Conservation (phyloP, 2,113 vertebrate species). For the Corythornis cristatus region DNA sequence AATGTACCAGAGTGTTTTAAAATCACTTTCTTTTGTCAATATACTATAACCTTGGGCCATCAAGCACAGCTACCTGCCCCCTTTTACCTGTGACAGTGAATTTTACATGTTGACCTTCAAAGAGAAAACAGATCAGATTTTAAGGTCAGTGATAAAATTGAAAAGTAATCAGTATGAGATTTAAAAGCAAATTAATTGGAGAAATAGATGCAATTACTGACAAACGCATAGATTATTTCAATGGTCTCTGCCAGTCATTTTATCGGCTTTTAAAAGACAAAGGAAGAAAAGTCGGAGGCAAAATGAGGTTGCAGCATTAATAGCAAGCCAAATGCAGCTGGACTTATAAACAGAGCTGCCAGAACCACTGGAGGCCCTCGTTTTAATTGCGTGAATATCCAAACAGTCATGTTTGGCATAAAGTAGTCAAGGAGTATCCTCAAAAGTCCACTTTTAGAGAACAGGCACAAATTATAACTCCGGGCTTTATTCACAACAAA, state of each 20-base stretch:
- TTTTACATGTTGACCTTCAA: not conserved
- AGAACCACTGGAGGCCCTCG: constrained; percentile 33
- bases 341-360: not conserved
- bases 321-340: constrained; percentile 40
- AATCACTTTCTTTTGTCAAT: not conserved
- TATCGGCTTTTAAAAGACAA: constrained; percentile 14
- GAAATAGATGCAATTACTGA: not conserved
- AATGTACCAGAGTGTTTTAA: not conserved
- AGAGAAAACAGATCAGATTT: not conserved
- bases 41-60: not conserved
- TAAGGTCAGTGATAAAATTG: not conserved
- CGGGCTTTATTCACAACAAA: constrained; percentile 39
- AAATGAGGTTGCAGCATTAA: constrained; percentile 1
- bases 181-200: constrained; percentile 8
- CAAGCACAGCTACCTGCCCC: not conserved
- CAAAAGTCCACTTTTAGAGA: constrained; percentile 52
- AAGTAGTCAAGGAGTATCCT: constrained; percentile 51
- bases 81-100: not conserved
- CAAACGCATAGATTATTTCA: not conserved
- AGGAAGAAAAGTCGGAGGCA: not conserved
- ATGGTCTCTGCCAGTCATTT: not conserved
- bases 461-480: constrained; percentile 41
- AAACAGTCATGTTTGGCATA: constrained; percentile 49
- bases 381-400: constrained; percentile 54
- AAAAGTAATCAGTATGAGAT: not conserved